phyloP scores from a whole-genome alignment of 2,888 invertebrate genomes.

The Galerucella nymphaeae region DNA sequence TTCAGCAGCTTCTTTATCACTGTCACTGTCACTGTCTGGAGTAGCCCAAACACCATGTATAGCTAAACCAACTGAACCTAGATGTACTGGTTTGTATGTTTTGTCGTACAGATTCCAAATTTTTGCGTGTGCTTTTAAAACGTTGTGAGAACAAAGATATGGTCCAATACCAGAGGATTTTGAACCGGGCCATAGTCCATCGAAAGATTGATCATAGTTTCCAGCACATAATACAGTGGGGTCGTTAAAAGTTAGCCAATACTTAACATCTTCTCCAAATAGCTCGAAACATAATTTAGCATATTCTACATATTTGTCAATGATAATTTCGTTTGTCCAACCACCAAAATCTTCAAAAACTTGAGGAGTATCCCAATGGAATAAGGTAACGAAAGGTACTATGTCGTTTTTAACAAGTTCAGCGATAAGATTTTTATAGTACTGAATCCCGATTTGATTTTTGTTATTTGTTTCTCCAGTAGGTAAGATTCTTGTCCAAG shows the following conservation, averaged over 20 bases:
- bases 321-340: slow-evolving; percentile 30
- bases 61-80: slow-evolving; percentile 36
- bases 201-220: slow-evolving; percentile 56
- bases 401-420: slow-evolving; percentile 72
- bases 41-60: slow-evolving; percentile 72
- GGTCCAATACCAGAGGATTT: slow-evolving; percentile 68
- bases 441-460: slow-evolving; percentile 77
- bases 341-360: slow-evolving; percentile 59
- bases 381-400: slow-evolving; percentile 68
- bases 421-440: slow-evolving; percentile 81
- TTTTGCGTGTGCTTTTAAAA: slow-evolving; percentile 73
- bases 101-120: slow-evolving; percentile 71
- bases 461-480: slow-evolving; percentile 70
- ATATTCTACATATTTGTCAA: slow-evolving; percentile 69
- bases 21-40: slow-evolving; percentile 68
- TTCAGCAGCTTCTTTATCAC: slow-evolving; percentile 67
- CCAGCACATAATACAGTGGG: slow-evolving; percentile 58
- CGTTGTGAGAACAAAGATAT: slow-evolving; percentile 72
- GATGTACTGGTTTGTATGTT: slow-evolving; percentile 64
- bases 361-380: slow-evolving; percentile 70
- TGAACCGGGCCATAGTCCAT: slow-evolving; percentile 64
- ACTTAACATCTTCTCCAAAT: slow-evolving; percentile 61
- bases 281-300: slow-evolving; percentile 66
- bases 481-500: slow-evolving; percentile 82
- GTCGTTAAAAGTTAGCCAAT: slow-evolving; percentile 71